phyloP scores from a whole-genome alignment of 2,888 invertebrate species.

The Dryobota labecula region DNA sequence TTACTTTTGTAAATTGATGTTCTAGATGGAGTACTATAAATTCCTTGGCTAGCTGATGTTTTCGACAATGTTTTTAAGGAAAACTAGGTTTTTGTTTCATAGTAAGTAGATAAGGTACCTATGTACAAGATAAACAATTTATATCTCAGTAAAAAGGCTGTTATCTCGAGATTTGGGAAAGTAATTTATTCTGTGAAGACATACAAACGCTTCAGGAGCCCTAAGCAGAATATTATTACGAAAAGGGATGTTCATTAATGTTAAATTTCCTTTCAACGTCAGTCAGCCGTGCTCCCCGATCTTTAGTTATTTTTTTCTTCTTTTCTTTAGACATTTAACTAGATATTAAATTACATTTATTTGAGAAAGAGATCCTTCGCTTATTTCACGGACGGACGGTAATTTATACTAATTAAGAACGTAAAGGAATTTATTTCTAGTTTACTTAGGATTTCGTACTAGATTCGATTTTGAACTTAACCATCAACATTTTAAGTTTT shows the following conservation, averaged over 20 bases:
- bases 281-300: constrained; percentile 65
- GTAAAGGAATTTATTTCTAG: constrained; percentile 34
- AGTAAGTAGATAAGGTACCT: background rate
- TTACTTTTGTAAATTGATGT: constrained; percentile 6
- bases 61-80: background rate
- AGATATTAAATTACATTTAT: constrained; percentile 64
- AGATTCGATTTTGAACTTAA: no score
- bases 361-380: constrained; percentile 42
- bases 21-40: background rate
- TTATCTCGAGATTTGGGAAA: constrained; percentile 48
- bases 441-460: constrained; percentile 30
- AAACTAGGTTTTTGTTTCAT: background rate
- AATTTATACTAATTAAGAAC: constrained; percentile 54
- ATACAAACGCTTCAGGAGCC: constrained; percentile 57
- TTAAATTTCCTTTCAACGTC: constrained; percentile 71
- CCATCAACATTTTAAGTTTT: no score
- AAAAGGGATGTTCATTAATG: constrained; percentile 71
- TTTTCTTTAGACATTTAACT: constrained; percentile 68
- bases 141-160: constrained; percentile 36
- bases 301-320: constrained; percentile 60
- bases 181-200: constrained; percentile 64
- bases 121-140: constrained; percentile 13
- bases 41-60: background rate
- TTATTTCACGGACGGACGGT: constrained; percentile 53
- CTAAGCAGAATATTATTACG: constrained; percentile 64